Evolutionary conservation across 2,797 vertebrate species (phyloP), one percentile per base, ranked within the genome.

Genomic region (Rhynchotus rufescens): DNA sequence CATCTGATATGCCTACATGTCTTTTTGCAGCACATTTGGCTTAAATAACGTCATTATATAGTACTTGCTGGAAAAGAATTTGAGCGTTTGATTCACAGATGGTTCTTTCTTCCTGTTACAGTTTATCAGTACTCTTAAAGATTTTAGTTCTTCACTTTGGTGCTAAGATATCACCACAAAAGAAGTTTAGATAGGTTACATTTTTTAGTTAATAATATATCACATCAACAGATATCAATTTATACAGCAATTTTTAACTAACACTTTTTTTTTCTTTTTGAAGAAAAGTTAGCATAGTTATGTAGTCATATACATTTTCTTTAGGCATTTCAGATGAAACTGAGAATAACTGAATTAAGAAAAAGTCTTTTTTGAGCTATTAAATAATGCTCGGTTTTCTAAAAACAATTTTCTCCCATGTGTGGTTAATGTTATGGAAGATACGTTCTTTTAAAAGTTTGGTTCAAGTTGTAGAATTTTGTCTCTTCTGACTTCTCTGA

Each of bases 41-140:
- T 95, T 88, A 93, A 96, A 93, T 80, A 49, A 86, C 52, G 34
- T 92, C 64, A 91, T 92, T 88, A 80, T 76, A 62, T 15, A 91
- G 20, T 56, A 62, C 49, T 61, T 72, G 8, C 52, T 89, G 80
- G 61, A 86, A 85, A 90, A 95, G 23, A 92, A 91, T 47, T 80
- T 59, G 75, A 66, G 38, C 64, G 92, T 90, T 90, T 94, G 93
- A 61, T 75, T 94, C 68, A 64, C 64, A 90, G 71, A 80, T 81
- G 65, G 32, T 47, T 89, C 30, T 91, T 86, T 74, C 90, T 93
- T 93, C 79, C 32, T 90, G 87, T 36, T 38, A 59, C 42, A 72
- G 44, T 91, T 96, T 65, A 61, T 68, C 67, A 72, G 88, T 76
- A 86, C 80, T 49, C 67, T 88, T 88, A 76, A 96, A 88, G 13